Base-by-base conservation (phyloP, 1,140 invertebrate species). In the Carposina sasakii region DNA sequence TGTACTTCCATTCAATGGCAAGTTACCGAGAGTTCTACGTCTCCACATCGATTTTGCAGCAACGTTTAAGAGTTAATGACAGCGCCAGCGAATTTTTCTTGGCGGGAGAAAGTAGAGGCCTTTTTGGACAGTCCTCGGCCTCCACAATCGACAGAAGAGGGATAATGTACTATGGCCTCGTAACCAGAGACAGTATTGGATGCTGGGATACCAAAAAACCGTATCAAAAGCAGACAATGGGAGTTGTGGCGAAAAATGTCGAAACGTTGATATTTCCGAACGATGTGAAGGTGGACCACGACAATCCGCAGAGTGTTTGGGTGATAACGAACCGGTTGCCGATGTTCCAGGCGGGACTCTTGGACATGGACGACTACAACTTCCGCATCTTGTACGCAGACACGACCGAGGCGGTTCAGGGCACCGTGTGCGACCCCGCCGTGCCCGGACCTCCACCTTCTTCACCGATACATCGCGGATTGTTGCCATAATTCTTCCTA, bases 1-100 rank as follows among this genome's bases (percentile, higher is more conserved):
- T 95, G 6, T 94, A 89, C 55, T 94, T 93, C 63, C 92, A 94
- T 77, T 88, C 93, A 0, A 90, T 95, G 90, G 92, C 92, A 0
- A 93, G 92, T 64, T 91, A 90, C 54, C 85, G 86, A 66, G 92
- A 94, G 71, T 95, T 93, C 64, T 88, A 88, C 17, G 90, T 94
- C 0, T 85, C 89, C 4, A 89, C 91, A 1, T 87, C 89, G 0
- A 74, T 91, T 1, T 67, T 95, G 1, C 70, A 86, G 1, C 88
- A 92, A 37, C 88, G 90, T 48, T 84, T 76, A 0, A 76, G 86
- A 0, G 87, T 86, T 60, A 71, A 77, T 17, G 76, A 87, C 3
- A 85, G 86, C 15, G 66, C 77, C 0, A 87, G 89, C 6, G 87
- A 87, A 9, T 93, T 94, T 54, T 72, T 87, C 31, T 71, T 90